phyloP scores from a whole-genome alignment of 1,140 invertebrate species.

The Teleogryllus occipitalis region DNA sequence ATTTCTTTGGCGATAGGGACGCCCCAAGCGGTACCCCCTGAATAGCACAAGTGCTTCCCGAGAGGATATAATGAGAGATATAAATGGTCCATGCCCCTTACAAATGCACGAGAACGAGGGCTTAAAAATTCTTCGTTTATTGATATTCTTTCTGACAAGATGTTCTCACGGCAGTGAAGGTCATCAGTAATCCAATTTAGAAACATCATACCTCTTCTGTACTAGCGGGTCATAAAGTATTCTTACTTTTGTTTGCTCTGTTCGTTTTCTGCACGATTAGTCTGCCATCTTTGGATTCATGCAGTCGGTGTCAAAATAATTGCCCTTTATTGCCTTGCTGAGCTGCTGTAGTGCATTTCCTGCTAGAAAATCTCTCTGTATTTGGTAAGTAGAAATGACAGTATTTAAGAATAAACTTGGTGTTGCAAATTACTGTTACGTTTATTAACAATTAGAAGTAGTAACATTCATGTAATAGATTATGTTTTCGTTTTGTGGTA shows the following conservation, averaged over 20 bases:
- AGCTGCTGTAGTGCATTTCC: neutral
- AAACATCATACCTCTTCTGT: too few species aligned
- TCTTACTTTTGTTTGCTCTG: neutral
- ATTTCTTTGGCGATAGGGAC: too few species aligned
- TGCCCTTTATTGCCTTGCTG: neutral
- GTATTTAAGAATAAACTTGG: neutral
- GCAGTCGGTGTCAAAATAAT: neutral
- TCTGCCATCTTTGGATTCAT: conserved; percentile 4
- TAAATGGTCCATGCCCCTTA: too few species aligned
- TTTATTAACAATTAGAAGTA: neutral
- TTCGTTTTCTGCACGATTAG: neutral
- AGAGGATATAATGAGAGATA: too few species aligned
- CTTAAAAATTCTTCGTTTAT: too few species aligned
- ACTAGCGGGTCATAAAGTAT: too few species aligned
- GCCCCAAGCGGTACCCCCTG: too few species aligned
- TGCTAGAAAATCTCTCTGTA: conserved; percentile 4
- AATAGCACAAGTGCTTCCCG: too few species aligned
- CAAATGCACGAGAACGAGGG: too few species aligned
- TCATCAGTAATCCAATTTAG: too few species aligned
- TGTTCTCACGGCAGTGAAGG: too few species aligned
- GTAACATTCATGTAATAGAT: neutral
- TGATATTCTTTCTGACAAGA: too few species aligned
- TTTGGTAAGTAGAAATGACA: neutral
- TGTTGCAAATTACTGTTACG: neutral
- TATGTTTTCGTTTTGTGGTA: neutral